Evolutionary conservation across 2,888 invertebrate genomes (phyloP).

Genomic region (Diaperis boleti): DNA sequence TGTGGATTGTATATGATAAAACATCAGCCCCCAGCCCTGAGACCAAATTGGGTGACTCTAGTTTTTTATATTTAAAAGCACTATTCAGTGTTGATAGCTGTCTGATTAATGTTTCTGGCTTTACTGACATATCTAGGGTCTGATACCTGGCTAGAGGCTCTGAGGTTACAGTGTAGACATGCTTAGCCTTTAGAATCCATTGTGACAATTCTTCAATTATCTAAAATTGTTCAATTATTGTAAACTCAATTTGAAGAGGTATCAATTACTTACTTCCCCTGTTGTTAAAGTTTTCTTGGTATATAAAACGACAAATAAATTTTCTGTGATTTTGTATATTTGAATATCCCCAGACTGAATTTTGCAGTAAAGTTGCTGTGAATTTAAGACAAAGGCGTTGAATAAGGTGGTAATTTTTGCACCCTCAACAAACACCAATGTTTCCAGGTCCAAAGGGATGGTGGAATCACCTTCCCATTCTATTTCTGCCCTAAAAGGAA

Average conservation of each 20-base stretch:
- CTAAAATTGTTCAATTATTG: conserved; percentile 52
- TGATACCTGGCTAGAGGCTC: conserved; percentile 55
- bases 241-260: neutral
- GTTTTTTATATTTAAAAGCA: conserved; percentile 48
- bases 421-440: conserved; percentile 52
- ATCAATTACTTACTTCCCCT: conserved; percentile 53
- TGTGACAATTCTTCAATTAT: conserved; percentile 55
- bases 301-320: conserved; percentile 49
- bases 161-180: conserved; percentile 58
- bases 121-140: conserved; percentile 48
- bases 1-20: conserved; percentile 59
- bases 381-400: conserved; percentile 42
- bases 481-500: conserved; percentile 47
- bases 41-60: conserved; percentile 62
- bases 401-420: conserved; percentile 44
- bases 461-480: conserved; percentile 48
- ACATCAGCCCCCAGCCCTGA: conserved; percentile 61
- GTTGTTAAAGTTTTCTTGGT: conserved; percentile 46
- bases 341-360: conserved; percentile 46
- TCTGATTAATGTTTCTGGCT: conserved; percentile 54
- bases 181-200: conserved; percentile 56
- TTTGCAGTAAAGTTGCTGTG: conserved; percentile 34
- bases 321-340: conserved; percentile 44
- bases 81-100: conserved; percentile 49
- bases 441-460: conserved; percentile 47